Percentiles rank a stretch among this genome's conserved stretches.
Evolutionary conservation across 1,140 invertebrate species (phyloP).

Genomic region (Bombus superbus): DNA sequence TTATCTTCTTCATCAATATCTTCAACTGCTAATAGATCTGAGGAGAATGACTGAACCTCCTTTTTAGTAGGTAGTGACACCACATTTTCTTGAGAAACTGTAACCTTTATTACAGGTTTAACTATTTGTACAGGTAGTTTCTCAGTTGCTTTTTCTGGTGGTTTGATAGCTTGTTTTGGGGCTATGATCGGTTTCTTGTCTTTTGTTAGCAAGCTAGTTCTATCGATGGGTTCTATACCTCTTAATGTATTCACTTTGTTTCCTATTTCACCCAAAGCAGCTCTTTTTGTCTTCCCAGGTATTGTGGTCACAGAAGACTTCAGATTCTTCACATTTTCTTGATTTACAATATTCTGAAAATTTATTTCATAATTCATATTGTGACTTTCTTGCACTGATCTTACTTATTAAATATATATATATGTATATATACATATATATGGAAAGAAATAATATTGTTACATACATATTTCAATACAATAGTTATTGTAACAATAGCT

Average conservation of each 20-base stretch:
- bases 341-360: slow-evolving; percentile 74
- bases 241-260: slow-evolving; percentile 77
- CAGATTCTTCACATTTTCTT: slow-evolving; percentile 77
- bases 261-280: slow-evolving; percentile 80
- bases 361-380: neutral
- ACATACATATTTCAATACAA: no score
- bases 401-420: neutral
- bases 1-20: slow-evolving; percentile 91
- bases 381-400: neutral
- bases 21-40: slow-evolving; percentile 78
- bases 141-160: slow-evolving; percentile 63
- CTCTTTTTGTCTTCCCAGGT: slow-evolving; percentile 71
- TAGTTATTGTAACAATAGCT: no score
- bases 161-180: slow-evolving; percentile 49
- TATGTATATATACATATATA: neutral
- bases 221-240: slow-evolving; percentile 67
- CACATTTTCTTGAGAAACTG: slow-evolving; percentile 13
- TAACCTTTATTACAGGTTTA: slow-evolving; percentile 70
- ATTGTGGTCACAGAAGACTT: slow-evolving; percentile 65
- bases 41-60: slow-evolving; percentile 72
- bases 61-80: slow-evolving; percentile 40
- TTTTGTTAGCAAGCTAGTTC: slow-evolving; percentile 68
- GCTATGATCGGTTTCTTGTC: slow-evolving; percentile 56
- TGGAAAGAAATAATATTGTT: no score
- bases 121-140: slow-evolving; percentile 69